Percentiles rank a stretch among this genome's conserved stretches.
phyloP scores from a whole-genome alignment of 2,113 vertebrate species.

The Heptranchias perlo region DNA sequence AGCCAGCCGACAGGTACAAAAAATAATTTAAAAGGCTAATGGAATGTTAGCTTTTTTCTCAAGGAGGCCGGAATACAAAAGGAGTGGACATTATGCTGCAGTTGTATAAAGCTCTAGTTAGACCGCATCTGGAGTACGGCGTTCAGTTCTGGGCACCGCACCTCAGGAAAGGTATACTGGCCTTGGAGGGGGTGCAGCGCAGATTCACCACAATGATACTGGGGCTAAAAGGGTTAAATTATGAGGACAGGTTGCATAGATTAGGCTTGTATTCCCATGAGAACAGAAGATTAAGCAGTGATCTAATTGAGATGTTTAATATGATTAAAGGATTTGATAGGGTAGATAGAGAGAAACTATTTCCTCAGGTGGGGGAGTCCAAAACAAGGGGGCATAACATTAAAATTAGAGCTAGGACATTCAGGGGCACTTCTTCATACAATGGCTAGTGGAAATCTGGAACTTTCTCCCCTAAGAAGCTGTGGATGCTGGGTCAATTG shows the following conservation, averaged over 20 bases:
- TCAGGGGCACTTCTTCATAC: too few relatives aligned
- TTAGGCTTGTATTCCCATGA: not conserved
- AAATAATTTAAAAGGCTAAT: not conserved
- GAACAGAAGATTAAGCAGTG: not conserved
- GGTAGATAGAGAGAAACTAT: not conserved
- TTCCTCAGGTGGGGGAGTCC: not conserved
- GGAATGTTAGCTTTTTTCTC: not conserved
- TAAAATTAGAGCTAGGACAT: not conserved
- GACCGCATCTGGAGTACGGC: not conserved
- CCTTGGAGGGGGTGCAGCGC: not conserved
- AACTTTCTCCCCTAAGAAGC: not conserved
- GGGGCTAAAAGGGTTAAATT: not conserved
- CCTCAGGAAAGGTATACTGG: not conserved
- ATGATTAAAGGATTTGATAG: not conserved
- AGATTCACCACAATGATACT: not conserved
- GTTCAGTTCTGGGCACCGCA: not conserved
- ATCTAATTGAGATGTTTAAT: not conserved
- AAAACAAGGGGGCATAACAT: not conserved
- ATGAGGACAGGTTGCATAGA: not conserved
- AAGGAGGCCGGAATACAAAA: not conserved
- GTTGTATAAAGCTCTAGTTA: not conserved
- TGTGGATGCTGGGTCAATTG: not conserved
- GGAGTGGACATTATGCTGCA: not conserved
- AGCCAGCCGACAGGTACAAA: not conserved
- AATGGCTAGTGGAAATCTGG: not conserved